Evolutionary conservation across 2,113 vertebrate species (phyloP).

Genomic region (Desmodus rotundus): DNA sequence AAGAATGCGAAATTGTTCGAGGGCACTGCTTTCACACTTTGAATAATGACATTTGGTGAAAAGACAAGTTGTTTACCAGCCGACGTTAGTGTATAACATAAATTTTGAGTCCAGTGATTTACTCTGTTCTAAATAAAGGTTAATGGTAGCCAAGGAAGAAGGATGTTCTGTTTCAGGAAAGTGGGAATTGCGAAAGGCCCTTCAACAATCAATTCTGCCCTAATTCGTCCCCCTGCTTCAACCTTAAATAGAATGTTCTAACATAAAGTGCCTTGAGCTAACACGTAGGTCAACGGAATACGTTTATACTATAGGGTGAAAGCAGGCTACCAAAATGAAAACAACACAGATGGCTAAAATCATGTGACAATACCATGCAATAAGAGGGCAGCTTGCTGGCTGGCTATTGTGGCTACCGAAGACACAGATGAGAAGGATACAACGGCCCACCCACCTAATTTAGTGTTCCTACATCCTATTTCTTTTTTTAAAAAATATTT

Average conservation of each 20-base stretch:
- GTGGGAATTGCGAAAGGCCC: slow-evolving; percentile 10
- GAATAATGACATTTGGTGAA: slow-evolving; percentile 33
- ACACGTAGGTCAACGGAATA: neutral
- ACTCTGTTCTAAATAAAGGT: slow-evolving; percentile 52
- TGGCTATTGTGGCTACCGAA: neutral
- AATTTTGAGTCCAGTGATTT: slow-evolving; percentile 53
- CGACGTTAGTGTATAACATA: neutral
- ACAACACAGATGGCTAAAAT: neutral
- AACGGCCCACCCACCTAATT: neutral
- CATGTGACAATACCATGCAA: neutral
- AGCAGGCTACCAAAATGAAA: neutral
- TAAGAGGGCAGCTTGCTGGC: neutral
- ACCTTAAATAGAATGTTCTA: neutral
- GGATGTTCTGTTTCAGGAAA: slow-evolving; percentile 40
- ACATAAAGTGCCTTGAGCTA: neutral
- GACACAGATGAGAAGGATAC: neutral
- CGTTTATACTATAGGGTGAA: neutral
- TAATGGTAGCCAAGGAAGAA: slow-evolving; percentile 37
- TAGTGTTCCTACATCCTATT: neutral
- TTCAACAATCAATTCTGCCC: neutral
- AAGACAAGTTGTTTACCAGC: slow-evolving; percentile 39
- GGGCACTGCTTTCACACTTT: neutral
- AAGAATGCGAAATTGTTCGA: neutral
- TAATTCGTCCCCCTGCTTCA: neutral
- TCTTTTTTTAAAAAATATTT: neutral